Conservation (phyloP, 2,888 invertebrate genomes). For the Rotaria macrura region DNA sequence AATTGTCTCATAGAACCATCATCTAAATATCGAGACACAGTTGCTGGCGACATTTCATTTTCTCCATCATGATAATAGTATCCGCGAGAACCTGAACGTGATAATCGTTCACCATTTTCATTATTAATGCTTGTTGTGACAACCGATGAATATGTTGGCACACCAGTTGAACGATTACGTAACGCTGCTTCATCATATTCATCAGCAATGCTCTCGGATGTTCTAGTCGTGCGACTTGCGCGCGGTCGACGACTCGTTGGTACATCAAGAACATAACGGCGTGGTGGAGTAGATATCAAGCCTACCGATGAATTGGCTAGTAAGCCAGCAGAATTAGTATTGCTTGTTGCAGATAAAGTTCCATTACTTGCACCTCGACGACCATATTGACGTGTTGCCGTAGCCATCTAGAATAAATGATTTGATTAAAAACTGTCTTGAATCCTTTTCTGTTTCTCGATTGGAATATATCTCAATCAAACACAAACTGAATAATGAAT, state of each 20-base stretch:
- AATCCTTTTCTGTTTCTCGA: no score
- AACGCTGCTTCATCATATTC: background rate
- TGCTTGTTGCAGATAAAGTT: background rate
- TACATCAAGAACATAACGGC: conserved; percentile 2
- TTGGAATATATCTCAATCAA: background rate
- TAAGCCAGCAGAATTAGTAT: background rate
- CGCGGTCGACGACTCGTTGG: background rate
- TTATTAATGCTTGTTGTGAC: background rate
- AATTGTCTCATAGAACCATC: background rate
- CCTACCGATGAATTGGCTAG: background rate
- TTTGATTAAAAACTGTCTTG: background rate
- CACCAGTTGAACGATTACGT: background rate
- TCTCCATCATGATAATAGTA: background rate
- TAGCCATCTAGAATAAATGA: background rate
- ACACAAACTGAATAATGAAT: background rate
- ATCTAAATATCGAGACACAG: background rate
- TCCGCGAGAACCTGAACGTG: background rate
- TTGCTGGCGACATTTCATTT: background rate
- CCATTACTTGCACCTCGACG: background rate
- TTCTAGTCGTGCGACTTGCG: background rate
- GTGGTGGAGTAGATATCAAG: background rate
- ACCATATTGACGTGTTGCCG: background rate
- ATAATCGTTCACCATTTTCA: background rate
- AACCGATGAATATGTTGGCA: background rate
- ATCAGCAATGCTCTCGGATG: background rate